phyloP scores from a whole-genome alignment of 2,113 vertebrate species.

The Recurvirostra avosetta region DNA sequence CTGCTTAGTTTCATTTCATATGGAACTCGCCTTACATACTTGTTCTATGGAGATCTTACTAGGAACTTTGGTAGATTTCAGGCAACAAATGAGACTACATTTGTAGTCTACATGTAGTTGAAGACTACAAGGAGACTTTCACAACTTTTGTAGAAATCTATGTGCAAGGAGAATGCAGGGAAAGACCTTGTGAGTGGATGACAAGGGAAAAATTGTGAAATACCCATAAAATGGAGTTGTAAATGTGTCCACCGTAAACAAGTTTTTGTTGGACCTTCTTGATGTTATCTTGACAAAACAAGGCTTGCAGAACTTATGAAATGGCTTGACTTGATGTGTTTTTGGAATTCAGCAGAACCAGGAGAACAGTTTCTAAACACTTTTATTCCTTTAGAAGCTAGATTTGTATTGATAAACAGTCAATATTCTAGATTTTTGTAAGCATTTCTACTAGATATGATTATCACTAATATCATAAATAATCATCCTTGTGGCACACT shows the following conservation, averaged over 20 bases:
- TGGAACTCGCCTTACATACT: neutral
- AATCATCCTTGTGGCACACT: neutral
- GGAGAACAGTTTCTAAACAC: neutral
- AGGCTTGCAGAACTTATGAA: neutral
- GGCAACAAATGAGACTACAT: neutral
- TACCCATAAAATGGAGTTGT: neutral
- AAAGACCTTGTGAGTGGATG: neutral
- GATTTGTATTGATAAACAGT: neutral
- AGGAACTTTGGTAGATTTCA: neutral
- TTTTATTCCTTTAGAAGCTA: neutral
- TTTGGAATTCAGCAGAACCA: neutral
- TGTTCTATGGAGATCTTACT: neutral
- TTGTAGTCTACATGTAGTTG: neutral
- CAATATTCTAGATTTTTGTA: neutral
- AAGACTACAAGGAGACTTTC: neutral
- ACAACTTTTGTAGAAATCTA: neutral
- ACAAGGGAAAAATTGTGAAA: neutral
- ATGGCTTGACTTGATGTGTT: neutral
- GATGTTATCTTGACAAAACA: neutral
- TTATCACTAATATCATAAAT: neutral
- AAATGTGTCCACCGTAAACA: neutral
- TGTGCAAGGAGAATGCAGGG: neutral
- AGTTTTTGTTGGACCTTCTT: neutral
- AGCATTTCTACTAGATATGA: neutral
- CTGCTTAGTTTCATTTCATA: neutral